Evolutionary conservation across 1,140 invertebrate genomes (phyloP).

Genomic region (Papilio glaucus): DNA sequence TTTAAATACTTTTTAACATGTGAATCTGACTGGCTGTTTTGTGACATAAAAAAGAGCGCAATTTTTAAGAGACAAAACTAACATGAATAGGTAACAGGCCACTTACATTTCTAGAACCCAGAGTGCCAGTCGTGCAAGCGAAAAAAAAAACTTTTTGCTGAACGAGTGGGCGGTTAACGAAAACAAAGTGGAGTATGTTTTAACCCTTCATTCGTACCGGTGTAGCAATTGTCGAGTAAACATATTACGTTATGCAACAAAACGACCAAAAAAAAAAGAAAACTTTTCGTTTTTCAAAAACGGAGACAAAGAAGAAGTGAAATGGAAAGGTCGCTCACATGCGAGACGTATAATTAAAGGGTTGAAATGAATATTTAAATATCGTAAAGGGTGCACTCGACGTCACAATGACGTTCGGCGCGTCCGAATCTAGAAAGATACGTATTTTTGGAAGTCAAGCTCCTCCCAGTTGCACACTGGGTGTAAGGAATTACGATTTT

Average conservation of each 20-base stretch:
- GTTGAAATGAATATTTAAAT: slow-evolving; percentile 82
- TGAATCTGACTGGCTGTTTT: slow-evolving; percentile 12
- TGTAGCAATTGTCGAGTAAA: slow-evolving; percentile 36
- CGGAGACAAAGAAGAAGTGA: slow-evolving; percentile 58
- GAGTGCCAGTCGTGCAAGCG: slow-evolving; percentile 15
- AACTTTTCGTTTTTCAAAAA: slow-evolving; percentile 48
- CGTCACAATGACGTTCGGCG: slow-evolving; percentile 74
- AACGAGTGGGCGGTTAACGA: slow-evolving; percentile 37
- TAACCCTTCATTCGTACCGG: slow-evolving; percentile 31
- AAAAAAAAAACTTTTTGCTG: slow-evolving; percentile 31
- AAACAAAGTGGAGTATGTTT: slow-evolving; percentile 39
- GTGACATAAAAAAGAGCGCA: slow-evolving; percentile 22
- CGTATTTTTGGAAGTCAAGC: slow-evolving; percentile 73
- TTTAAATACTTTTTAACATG: slow-evolving; percentile 22
- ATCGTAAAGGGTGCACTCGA: slow-evolving; percentile 66
- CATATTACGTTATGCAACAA: slow-evolving; percentile 39
- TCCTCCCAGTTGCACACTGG: slow-evolving; percentile 52
- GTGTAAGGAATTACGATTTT: slow-evolving; percentile 37
- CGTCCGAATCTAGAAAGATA: slow-evolving; percentile 72
- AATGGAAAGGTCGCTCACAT: slow-evolving; percentile 67
- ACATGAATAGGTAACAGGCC: slow-evolving; percentile 37
- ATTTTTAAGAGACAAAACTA: slow-evolving; percentile 32
- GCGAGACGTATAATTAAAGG: slow-evolving; percentile 79
- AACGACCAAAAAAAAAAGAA: slow-evolving; percentile 32
- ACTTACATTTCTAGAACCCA: slow-evolving; percentile 29